Conservation (phyloP, 1,140 invertebrate species). For the Hormaphis cornu region DNA sequence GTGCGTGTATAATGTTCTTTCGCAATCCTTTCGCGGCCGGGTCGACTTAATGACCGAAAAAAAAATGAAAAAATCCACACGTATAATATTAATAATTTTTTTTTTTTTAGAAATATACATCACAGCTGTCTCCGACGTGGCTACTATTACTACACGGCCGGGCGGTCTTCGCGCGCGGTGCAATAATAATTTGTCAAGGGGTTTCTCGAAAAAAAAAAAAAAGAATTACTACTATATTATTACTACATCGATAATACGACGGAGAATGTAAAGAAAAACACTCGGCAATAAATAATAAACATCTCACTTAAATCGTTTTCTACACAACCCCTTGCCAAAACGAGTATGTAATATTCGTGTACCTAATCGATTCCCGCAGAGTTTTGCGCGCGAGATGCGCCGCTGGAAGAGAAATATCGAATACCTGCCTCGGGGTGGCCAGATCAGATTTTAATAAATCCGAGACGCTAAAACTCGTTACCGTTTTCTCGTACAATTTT, state of each 20-base stretch:
- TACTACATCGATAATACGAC: background rate
- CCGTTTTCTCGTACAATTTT: too few species aligned
- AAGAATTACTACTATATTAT: too few species aligned
- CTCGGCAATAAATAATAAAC: conserved; percentile 11
- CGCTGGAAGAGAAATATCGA: too few species aligned
- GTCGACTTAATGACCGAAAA: conserved; percentile 12
- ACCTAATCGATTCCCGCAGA: conserved; percentile 7
- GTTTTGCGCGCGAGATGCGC: too few species aligned
- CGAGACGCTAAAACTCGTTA: too few species aligned
- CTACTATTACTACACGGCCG: conserved; percentile 1
- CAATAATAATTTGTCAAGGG: conserved; percentile 24
- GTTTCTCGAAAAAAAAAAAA: background rate
- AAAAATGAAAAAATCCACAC: too few species aligned
- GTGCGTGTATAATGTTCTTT: background rate
- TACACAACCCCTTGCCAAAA: conserved; percentile 17
- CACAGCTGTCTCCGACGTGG: background rate
- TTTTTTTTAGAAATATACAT: too few species aligned
- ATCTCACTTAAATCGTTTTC: conserved; percentile 16
- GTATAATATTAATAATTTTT: too few species aligned
- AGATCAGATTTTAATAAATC: too few species aligned
- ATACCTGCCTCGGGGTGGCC: too few species aligned
- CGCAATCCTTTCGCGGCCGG: conserved; percentile 13
- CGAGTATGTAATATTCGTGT: too few species aligned
- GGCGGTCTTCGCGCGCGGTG: background rate
- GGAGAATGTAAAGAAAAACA: too few species aligned